A percentile compares a stretch with the other conserved stretches of the same genome.
Conservation (phyloP, 2,797 vertebrate genomes). For the Phalanger gymnotis region DNA sequence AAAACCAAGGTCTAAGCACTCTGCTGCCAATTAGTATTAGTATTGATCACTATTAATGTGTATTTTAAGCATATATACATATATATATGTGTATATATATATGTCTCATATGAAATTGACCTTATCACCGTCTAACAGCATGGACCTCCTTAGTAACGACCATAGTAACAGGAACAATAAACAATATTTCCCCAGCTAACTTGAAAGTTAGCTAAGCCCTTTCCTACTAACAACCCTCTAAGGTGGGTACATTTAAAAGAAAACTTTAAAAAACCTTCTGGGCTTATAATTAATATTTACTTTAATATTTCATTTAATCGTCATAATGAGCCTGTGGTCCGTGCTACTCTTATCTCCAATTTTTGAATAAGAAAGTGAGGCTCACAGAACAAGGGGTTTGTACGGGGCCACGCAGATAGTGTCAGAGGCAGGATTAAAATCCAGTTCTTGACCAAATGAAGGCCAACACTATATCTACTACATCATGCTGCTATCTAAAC, state of each 20-base stretch:
- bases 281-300: background rate
- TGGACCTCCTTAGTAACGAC: background rate
- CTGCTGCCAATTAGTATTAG: background rate
- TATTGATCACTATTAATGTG: background rate
- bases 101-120: background rate
- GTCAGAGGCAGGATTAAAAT: background rate
- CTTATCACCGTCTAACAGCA: background rate
- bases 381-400: background rate
- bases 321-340: background rate
- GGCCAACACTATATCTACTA: background rate
- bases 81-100: too few species aligned
- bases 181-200: background rate
- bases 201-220: background rate
- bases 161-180: background rate
- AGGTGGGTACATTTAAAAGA: background rate
- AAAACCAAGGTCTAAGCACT: background rate
- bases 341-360: background rate
- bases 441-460: background rate
- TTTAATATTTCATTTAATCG: background rate
- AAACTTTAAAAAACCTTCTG: background rate
- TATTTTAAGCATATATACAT: background rate
- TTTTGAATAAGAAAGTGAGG: background rate
- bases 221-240: background rate
- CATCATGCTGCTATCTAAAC: background rate
- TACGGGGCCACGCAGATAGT: background rate